Conservation (phyloP, 2,113 vertebrate species). For the Antennarius striatus region DNA sequence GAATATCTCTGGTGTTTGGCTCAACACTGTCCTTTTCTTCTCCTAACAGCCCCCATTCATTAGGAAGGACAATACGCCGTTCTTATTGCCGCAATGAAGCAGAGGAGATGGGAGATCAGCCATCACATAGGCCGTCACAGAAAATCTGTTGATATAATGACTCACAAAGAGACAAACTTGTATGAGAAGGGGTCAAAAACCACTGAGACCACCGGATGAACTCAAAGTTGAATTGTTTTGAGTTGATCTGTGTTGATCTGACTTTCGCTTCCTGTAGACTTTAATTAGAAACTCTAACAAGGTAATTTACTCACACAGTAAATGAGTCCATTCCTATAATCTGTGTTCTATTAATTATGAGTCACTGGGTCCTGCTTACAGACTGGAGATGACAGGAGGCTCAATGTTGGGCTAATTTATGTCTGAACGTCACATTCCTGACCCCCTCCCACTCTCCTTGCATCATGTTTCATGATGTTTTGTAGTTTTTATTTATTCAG, state of each 20-base stretch:
- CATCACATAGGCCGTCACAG: slow-evolving; percentile 19
- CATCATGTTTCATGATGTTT: slow-evolving; percentile 30
- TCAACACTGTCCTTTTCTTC: slow-evolving; percentile 82
- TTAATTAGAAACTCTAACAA: slow-evolving; percentile 50
- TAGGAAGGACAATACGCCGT: slow-evolving; percentile 73
- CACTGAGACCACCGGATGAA: no score
- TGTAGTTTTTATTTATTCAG: slow-evolving; percentile 30
- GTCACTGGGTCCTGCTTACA: slow-evolving; percentile 47
- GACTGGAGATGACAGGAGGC: slow-evolving; percentile 64
- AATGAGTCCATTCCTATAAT: slow-evolving; percentile 63
- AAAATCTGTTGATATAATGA: slow-evolving; percentile 52
- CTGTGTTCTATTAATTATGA: slow-evolving; percentile 67
- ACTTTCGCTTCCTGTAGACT: slow-evolving; percentile 19
- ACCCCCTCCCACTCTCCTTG: slow-evolving; percentile 30
- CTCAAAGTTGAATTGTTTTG: no score
- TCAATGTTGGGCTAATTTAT: slow-evolving; percentile 70
- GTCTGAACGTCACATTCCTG: slow-evolving; percentile 66
- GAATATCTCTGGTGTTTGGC: slow-evolving; percentile 77
- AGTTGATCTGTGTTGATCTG: not conserved
- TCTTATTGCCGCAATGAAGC: slow-evolving; percentile 57
- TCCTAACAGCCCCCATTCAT: slow-evolving; percentile 79
- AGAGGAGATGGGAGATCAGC: slow-evolving; percentile 55
- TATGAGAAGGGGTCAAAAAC: slow-evolving; percentile 27
- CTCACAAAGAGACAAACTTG: slow-evolving; percentile 33
- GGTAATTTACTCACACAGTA: slow-evolving; percentile 56